A percentile compares a stretch with the other conserved stretches of the same genome.
phyloP scores from a whole-genome alignment of 2,888 invertebrate genomes.

The Hirtodrosophila trivittata region DNA sequence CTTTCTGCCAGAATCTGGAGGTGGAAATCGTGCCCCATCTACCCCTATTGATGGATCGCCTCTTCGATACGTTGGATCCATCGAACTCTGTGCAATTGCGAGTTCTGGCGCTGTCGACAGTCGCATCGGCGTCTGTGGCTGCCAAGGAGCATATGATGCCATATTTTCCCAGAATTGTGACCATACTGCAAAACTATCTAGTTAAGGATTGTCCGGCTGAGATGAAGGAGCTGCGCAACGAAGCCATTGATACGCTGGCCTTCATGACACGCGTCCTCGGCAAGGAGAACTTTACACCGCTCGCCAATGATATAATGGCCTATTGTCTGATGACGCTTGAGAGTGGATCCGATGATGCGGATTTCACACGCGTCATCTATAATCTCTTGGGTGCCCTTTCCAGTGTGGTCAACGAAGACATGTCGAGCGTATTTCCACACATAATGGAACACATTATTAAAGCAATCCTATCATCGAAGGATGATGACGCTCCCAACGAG shows the following conservation, averaged over 20 bases:
- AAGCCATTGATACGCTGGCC: slow-evolving; percentile 89
- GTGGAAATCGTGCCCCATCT: slow-evolving; percentile 89
- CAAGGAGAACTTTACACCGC: slow-evolving; percentile 87
- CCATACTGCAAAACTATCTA: slow-evolving; percentile 87
- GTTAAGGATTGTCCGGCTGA: slow-evolving; percentile 86
- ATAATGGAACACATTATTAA: slow-evolving; percentile 88
- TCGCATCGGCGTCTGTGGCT: slow-evolving; percentile 88
- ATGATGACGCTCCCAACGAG: slow-evolving; percentile 71
- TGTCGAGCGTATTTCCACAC: slow-evolving; percentile 87
- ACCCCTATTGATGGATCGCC: slow-evolving; percentile 88
- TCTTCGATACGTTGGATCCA: slow-evolving; percentile 87
- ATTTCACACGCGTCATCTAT: slow-evolving; percentile 88
- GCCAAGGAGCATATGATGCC: slow-evolving; percentile 89
- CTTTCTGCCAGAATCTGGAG: slow-evolving; percentile 91
- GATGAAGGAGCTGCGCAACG: slow-evolving; percentile 87
- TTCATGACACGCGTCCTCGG: slow-evolving; percentile 89
- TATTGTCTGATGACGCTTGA: slow-evolving; percentile 87
- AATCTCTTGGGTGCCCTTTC: slow-evolving; percentile 89
- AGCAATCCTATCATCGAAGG: slow-evolving; percentile 89
- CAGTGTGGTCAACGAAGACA: slow-evolving; percentile 88
- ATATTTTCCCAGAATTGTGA: slow-evolving; percentile 88
- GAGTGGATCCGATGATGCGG: slow-evolving; percentile 88
- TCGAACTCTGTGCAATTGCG: slow-evolving; percentile 86
- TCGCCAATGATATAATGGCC: slow-evolving; percentile 88
- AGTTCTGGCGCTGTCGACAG: slow-evolving; percentile 88